Conservation (phyloP, 2,888 invertebrate genomes). For the Fissipunctia ypsillon region DNA sequence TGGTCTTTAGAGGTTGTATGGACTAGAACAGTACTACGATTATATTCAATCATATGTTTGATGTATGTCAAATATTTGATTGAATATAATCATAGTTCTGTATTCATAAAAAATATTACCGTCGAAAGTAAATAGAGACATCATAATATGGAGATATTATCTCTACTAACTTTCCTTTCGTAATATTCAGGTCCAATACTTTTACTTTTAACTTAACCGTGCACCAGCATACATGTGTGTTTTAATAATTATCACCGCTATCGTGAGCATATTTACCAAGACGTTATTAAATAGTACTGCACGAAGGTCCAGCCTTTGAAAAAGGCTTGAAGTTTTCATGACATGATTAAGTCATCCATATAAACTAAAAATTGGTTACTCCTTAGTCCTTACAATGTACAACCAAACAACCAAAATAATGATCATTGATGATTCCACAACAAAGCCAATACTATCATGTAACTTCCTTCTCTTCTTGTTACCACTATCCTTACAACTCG, state of each 20-base stretch:
- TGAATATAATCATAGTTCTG: background rate
- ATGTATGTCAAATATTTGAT: background rate
- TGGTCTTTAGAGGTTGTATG: background rate
- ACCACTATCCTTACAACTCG: constrained; percentile 24
- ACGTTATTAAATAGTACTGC: background rate
- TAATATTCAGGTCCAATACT: background rate
- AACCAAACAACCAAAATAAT: background rate
- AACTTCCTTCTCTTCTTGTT: constrained; percentile 22
- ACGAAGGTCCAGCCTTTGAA: background rate
- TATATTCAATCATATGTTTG: no score
- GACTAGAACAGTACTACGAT: no score
- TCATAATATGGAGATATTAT: background rate
- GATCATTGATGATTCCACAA: background rate
- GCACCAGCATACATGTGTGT: background rate
- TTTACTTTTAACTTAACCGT: background rate
- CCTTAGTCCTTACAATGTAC: background rate
- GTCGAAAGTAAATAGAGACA: background rate
- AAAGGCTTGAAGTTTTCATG: background rate
- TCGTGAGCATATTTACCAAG: background rate
- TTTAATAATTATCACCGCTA: background rate
- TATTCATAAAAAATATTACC: background rate
- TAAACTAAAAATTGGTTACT: background rate
- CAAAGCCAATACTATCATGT: background rate
- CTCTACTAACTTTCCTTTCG: background rate
- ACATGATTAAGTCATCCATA: background rate